Conservation (phyloP, 2,797 vertebrate species). For the Leptodactylus fallax region DNA sequence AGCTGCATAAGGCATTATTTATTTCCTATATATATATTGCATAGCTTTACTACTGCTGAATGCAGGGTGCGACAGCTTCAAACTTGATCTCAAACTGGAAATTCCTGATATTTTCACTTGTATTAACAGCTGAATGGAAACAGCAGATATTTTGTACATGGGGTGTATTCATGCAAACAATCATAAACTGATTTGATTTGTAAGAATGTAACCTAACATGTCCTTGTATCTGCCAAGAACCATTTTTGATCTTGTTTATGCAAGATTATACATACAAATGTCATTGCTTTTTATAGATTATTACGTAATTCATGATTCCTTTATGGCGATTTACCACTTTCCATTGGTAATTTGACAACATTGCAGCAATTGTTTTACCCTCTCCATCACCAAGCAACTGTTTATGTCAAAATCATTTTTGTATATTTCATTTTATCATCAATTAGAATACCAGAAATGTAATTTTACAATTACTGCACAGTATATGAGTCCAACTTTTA, state of each 20-base stretch:
- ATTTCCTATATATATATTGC: constrained; percentile 16
- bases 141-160: constrained; percentile 20
- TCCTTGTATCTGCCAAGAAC: background rate
- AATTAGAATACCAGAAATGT: too few species aligned
- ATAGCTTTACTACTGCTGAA: constrained; percentile 6
- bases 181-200: background rate
- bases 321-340: background rate
- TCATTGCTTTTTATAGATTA: background rate
- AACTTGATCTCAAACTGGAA: constrained; percentile 34
- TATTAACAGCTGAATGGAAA: background rate
- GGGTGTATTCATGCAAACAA: background rate
- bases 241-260: background rate
- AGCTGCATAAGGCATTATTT: background rate
- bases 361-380: background rate
- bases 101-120: constrained; percentile 49
- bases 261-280: background rate
- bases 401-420: background rate
- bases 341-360: too few species aligned
- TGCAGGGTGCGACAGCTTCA: constrained; percentile 25
- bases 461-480: too few species aligned
- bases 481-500: too few species aligned
- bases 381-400: background rate
- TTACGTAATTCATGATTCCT: background rate
- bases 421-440: too few species aligned
- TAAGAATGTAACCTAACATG: background rate